Base-by-base conservation (phyloP, 2,888 invertebrate species). In the Caenorhabditis sp. region DNA sequence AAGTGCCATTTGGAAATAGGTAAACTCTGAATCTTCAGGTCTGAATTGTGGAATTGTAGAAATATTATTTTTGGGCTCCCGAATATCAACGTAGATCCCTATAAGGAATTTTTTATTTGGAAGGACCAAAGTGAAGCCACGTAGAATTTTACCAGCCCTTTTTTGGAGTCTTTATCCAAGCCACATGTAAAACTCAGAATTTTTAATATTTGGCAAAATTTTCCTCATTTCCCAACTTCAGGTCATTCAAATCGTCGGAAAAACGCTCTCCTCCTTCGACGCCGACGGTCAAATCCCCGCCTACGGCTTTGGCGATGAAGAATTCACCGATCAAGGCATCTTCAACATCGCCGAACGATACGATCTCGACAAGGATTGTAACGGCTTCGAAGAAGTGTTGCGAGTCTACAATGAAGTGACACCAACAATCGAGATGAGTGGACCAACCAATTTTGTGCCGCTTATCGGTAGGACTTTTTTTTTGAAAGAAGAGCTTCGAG, bases 381-480 rank as follows among this genome's bases (percentile, higher is more conserved):
- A 81, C 27, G 88, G 88, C 21, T 87, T 87, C 62, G 87, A 87
- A 76, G 90, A 90, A 72, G 90, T 90, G 17, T 81, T 90, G 26
- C 81, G 86, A 58, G 87, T 88, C 2, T 90, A 90, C 83, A 89
- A 89, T 71, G 83, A 88, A 56, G 85, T 89, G 38, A 89, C 89
- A 26, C 88, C 88, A 2, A 83, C 85, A 58, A 88, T 90, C 5
- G 80, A 85, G 25, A 88, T 90, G 73, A 89, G 90, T 70, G 90
- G 90, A 1, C 90, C 90, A 1, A 90, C 90, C 31, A 90, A 89
- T 80, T 90, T 90, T 77, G 90, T 90, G 12, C 90, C 90, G 8
- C 84, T 90, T 38, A 90, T 90, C 63, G 82, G 89, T 68, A 83
- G 75, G 59, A 58, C 4, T 10, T 31, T 52, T 20, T 17, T 14